These are phyloP conservation scores for Rhinella marina DNA, from an alignment of 2,797 vertebrate species.

Conservation along the genomic window DNA sequence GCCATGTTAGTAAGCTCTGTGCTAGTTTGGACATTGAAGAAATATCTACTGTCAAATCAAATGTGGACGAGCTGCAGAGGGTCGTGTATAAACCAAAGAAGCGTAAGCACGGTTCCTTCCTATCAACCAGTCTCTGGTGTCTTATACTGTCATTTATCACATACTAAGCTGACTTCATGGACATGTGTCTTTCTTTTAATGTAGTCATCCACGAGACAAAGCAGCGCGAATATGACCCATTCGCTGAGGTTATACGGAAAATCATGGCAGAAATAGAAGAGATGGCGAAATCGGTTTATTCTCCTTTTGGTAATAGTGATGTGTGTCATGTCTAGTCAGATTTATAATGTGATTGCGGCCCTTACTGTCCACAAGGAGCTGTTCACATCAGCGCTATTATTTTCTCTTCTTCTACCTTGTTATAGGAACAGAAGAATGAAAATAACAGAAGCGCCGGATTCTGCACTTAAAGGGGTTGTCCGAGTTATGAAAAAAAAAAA, in stretches of 20 bases:
- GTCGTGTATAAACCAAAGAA: constrained; percentile 74
- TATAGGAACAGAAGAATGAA: no score
- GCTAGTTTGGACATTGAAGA: constrained; percentile 74
- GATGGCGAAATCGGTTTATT: constrained; percentile 66
- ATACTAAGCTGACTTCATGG: not conserved
- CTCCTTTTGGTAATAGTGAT: constrained; percentile 41
- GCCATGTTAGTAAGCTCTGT: constrained; percentile 76
- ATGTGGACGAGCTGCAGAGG: constrained; percentile 72
- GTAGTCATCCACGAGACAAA: constrained; percentile 69
- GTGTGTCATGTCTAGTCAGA: not conserved
- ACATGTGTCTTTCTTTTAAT: constrained; percentile 41
- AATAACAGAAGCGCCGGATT: no score
- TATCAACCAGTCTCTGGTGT: no score
- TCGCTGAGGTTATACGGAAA: constrained; percentile 68
- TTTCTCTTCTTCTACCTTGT: no score
- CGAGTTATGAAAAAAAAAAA: no score
- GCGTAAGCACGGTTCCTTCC: constrained; percentile 64
- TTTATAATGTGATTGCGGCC: not conserved
- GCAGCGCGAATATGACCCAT: constrained; percentile 64
- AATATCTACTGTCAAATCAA: constrained; percentile 77
- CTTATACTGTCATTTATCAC: not conserved
- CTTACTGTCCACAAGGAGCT: not conserved
- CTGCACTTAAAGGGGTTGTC: no score
- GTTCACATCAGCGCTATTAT: no score
- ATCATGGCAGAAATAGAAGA: constrained; percentile 72